A percentile compares a stretch with the other conserved stretches of the same genome.
Conservation (phyloP, 2,113 vertebrate genomes). For the Ramphastos sulfuratus region DNA sequence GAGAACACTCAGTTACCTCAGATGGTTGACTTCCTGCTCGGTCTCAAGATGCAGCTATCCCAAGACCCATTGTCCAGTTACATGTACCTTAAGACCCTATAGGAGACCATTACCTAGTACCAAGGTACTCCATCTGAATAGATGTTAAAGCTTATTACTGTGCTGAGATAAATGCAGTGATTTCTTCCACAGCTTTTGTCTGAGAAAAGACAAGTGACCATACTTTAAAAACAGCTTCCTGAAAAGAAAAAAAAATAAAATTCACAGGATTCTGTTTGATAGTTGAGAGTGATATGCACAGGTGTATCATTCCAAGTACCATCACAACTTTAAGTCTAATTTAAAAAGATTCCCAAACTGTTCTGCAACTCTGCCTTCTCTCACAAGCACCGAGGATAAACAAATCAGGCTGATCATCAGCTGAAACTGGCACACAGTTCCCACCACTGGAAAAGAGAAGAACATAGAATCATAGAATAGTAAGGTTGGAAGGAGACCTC, state of each 20-base stretch:
- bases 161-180: background rate
- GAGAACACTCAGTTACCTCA: background rate
- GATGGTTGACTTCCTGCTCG: background rate
- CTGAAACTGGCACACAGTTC: background rate
- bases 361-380: background rate
- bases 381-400: background rate
- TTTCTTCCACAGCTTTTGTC: background rate
- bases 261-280: background rate
- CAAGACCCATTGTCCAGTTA: background rate
- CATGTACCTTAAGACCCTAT: background rate
- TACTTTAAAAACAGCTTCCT: background rate
- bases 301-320: background rate
- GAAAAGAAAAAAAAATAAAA: background rate
- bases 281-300: background rate
- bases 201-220: background rate
- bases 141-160: background rate
- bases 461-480: too few relatives aligned
- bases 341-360: background rate
- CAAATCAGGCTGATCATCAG: background rate
- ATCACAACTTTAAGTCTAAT: background rate
- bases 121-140: background rate
- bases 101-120: background rate
- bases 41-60: background rate
- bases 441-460: background rate
- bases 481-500: too few relatives aligned